Conservation (phyloP, 2,797 vertebrate species). For the Galago senegalensis region DNA sequence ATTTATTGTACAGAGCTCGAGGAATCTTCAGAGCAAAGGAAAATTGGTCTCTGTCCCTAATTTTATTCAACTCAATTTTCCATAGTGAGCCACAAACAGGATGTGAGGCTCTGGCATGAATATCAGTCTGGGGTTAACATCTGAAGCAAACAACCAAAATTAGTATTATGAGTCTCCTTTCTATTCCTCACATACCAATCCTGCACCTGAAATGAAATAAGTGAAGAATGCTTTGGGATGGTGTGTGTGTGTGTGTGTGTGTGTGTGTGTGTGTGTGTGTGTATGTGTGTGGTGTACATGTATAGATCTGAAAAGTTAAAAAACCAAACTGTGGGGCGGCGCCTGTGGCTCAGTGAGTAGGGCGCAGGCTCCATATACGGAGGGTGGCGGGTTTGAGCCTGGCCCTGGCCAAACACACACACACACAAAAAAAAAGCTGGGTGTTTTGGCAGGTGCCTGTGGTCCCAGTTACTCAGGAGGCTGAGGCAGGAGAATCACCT, state of each 20-base stretch:
- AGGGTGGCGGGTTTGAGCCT: no score
- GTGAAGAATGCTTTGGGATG: not conserved
- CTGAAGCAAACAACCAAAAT: not conserved
- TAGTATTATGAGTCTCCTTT: not conserved
- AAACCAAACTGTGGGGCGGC: not conserved
- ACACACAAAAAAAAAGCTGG: no score
- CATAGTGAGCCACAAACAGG: slow-evolving; percentile 64
- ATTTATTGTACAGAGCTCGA: slow-evolving; percentile 64
- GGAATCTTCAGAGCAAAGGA: slow-evolving; percentile 73
- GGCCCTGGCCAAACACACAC: no score
- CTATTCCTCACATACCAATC: not conserved
- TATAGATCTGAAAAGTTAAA: not conserved
- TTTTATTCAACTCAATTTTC: slow-evolving; percentile 70
- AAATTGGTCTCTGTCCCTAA: slow-evolving; percentile 70
- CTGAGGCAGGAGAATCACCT: no score
- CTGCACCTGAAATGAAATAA: slow-evolving; percentile 22
- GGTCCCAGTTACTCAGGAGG: no score
- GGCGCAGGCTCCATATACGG: no score
- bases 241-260: no score
- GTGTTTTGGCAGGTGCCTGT: no score
- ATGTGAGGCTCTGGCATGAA: slow-evolving; percentile 53
- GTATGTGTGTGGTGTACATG: not conserved
- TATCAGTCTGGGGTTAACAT: slow-evolving; percentile 1
- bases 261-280: no score
- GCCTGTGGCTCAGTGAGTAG: no score